Evolutionary conservation across 2,797 vertebrate genomes (phyloP).

Genomic region (Typhlichthys subterraneus): DNA sequence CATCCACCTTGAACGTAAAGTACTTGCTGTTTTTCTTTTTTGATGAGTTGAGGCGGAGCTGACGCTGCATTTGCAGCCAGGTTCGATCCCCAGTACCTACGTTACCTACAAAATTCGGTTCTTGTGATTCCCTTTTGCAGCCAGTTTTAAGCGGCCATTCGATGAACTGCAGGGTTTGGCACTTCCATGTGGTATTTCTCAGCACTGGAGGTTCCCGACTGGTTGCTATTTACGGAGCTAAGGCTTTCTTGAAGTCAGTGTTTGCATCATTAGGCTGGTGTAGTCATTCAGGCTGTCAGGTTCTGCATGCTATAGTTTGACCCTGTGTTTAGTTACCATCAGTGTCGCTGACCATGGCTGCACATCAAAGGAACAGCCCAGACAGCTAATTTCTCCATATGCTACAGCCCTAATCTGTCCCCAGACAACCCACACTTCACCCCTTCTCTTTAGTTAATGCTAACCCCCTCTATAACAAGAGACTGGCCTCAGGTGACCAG

Average conservation of each 20-base stretch:
- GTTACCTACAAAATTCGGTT: too few species aligned
- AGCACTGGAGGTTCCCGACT: too few species aligned
- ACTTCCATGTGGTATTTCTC: too few species aligned
- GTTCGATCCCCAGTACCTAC: too few species aligned
- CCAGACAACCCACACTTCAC: constrained; percentile 30
- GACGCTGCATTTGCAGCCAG: too few species aligned
- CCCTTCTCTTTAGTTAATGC: constrained; percentile 41
- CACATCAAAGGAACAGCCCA: constrained; percentile 55
- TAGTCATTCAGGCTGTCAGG: constrained; percentile 38
- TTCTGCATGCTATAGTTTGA: constrained; percentile 45
- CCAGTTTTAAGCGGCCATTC: too few species aligned
- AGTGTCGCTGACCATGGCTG: constrained; percentile 41
- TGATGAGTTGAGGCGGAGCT: too few species aligned
- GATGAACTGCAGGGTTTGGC: too few species aligned
- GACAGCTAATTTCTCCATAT: constrained; percentile 51
- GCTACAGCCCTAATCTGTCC: constrained; percentile 50
- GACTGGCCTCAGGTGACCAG: constrained; percentile 35
- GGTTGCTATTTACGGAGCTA: neutral
- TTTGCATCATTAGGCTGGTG: neutral
- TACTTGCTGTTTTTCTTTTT: too few species aligned
- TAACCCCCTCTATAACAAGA: constrained; percentile 49
- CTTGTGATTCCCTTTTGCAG: too few species aligned
- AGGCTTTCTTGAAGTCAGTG: neutral
- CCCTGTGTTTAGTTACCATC: constrained; percentile 53
- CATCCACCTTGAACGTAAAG: too few species aligned